A percentile compares a stretch with the other conserved stretches of the same genome.
These are phyloP conservation scores for Calliopsis andreniformis DNA, from an alignment of 1,140 invertebrate species.

Conservation along the genomic window DNA sequence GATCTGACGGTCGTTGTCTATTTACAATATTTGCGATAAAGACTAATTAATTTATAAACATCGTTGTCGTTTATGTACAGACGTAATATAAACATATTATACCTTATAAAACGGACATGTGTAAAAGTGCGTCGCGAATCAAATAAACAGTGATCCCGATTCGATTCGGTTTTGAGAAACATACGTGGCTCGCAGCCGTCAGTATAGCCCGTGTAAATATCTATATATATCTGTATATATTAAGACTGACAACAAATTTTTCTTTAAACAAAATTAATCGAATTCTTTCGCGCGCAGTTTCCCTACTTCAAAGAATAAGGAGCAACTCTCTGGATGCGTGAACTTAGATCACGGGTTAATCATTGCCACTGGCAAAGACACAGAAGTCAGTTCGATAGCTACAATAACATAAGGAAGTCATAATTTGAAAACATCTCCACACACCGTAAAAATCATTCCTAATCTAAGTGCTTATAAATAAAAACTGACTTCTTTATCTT, in stretches of 20 bases:
- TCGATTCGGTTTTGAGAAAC: constrained; percentile 21
- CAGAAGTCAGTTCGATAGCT: neutral
- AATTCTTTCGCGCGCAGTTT: constrained; percentile 35
- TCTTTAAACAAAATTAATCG: constrained; percentile 9
- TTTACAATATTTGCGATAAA: constrained; percentile 50
- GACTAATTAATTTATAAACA: constrained; percentile 60
- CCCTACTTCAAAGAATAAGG: constrained; percentile 16
- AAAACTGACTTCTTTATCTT: constrained; percentile 14
- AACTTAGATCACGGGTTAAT: neutral
- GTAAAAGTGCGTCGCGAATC: constrained; percentile 49
- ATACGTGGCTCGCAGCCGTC: neutral
- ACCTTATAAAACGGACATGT: constrained; percentile 56
- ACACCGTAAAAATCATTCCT: constrained; percentile 29
- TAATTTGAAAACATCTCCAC: constrained; percentile 9
- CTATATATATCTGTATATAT: neutral
- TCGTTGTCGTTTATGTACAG: constrained; percentile 57
- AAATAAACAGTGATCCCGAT: constrained; percentile 36
- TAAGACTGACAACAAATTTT: constrained; percentile 12
- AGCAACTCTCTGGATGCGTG: neutral
- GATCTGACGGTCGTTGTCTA: constrained; percentile 46
- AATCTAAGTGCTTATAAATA: constrained; percentile 22
- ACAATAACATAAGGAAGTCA: constrained; percentile 2
- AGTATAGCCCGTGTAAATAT: constrained; percentile 17
- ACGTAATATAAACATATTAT: constrained; percentile 53
- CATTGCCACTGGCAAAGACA: constrained; percentile 8